Evolutionary conservation across 2,888 invertebrate species (phyloP), one percentile per base, ranked within the genome.

Genomic region (Parochlus steinenii): DNA sequence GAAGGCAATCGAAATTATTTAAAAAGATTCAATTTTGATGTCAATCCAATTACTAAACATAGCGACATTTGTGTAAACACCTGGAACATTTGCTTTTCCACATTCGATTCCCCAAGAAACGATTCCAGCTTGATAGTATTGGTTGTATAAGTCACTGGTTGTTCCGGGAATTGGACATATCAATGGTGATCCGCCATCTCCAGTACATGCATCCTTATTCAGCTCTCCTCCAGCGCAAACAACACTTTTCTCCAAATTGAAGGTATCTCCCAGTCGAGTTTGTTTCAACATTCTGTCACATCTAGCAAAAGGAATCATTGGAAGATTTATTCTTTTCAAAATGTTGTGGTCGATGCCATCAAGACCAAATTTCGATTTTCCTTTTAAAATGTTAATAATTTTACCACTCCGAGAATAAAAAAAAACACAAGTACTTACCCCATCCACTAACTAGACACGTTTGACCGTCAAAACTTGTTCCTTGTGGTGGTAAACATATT

Each of bases 71-170:
- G 69, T 73, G 48, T 78, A 80, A 2, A 77, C 74, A 1, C 75
- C 78, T 0, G 78, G 78, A 10, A 65, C 63, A 10, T 62, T 58
- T 33, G 62, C 54, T 3, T 53, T 52, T 0, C 75, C 78, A 45
- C 80, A 80, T 1, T 74, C 74, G 40, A 80, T 73, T n/a, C 80
- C 79, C 79, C 79, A 80, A 3, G 63, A 60, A 1, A 65, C 64
- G 17, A 65, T 58, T 24, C 71, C 71, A 15, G 59, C 63, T 45
- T 71, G 71, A 2, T 63, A 62, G 43, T 64, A 71, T 17, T 58
- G n/a, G n/a, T n/a, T n/a, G n/a, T n/a, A n/a, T n/a, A n/a, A n/a
- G n/a, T n/a, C 56, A 7, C 41, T 45, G 29, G 54, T 48, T 37
- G 42, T 45, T 19, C 65, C 67, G 41, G 53, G 52, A 31, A 71